phyloP scores from a whole-genome alignment of 2,888 invertebrate genomes.

The Hedya salicella region DNA sequence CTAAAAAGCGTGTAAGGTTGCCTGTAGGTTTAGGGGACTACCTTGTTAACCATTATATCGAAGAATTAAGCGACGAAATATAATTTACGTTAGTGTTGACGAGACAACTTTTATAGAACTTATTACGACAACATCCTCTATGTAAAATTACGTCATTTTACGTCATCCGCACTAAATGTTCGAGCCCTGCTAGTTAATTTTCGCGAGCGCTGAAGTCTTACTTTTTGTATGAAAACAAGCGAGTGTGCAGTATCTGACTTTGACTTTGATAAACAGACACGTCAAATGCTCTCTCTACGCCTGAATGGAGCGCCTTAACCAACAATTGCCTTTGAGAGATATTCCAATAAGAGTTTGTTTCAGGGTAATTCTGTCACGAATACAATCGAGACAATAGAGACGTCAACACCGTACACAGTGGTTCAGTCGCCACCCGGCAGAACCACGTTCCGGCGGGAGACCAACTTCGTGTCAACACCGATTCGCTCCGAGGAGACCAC shows the following conservation, averaged over 20 bases:
- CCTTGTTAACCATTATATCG: no score
- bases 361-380: constrained; percentile 54
- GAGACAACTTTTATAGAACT: no score
- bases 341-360: constrained; percentile 3
- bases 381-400: constrained; percentile 53
- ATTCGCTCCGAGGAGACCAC: constrained; percentile 53
- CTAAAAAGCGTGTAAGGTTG: no score
- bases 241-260: background rate
- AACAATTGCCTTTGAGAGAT: constrained; percentile 15
- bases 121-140: no score
- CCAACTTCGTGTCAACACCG: constrained; percentile 56
- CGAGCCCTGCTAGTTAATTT: no score
- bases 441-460: constrained; percentile 53
- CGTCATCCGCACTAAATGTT: no score
- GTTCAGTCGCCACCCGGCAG: constrained; percentile 53
- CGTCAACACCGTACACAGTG: constrained; percentile 47
- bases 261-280: background rate
- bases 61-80: no score
- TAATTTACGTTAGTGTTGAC: no score
- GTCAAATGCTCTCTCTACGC: background rate
- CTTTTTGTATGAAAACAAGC: no score
- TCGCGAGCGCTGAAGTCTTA: no score
- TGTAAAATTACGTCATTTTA: no score
- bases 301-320: background rate
- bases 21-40: no score